These are phyloP conservation scores for Rhinoraja longicauda DNA, from an alignment of 2,797 vertebrate species.

Conservation along the genomic window DNA sequence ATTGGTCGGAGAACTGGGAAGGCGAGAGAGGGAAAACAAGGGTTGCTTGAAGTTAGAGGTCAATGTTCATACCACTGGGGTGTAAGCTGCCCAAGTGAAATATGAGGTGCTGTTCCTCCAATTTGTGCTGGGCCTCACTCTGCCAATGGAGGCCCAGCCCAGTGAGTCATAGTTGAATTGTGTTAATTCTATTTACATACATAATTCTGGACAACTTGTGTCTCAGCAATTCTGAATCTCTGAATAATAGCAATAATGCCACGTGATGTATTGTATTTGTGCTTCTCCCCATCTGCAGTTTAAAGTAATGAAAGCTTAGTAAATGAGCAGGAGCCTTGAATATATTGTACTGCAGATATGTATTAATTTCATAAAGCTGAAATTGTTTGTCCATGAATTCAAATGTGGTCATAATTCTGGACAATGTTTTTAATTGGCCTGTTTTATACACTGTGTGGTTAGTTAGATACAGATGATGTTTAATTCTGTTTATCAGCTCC, in stretches of 20 bases:
- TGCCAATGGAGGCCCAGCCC: too few relatives aligned
- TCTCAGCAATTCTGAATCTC: background rate
- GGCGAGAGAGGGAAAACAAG: too few relatives aligned
- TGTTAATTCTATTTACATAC: too few relatives aligned
- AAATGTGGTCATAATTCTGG: background rate
- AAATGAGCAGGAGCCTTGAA: background rate
- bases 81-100: too few relatives aligned
- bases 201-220: too few relatives aligned
- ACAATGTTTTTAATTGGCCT: background rate
- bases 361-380: background rate
- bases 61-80: too few relatives aligned
- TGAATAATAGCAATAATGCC: background rate
- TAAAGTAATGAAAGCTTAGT: background rate
- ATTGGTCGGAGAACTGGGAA: too few relatives aligned
- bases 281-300: background rate
- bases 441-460: background rate
- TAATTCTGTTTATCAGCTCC: constrained; percentile 33
- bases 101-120: too few relatives aligned
- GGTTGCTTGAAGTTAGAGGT: too few relatives aligned
- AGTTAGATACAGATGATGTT: background rate
- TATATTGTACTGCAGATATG: background rate
- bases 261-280: background rate
- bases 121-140: too few relatives aligned
- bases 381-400: background rate
- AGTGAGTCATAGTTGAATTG: too few relatives aligned